Evolutionary conservation across 2,888 invertebrate genomes (phyloP).

Genomic region (Stegophylla sp.): DNA sequence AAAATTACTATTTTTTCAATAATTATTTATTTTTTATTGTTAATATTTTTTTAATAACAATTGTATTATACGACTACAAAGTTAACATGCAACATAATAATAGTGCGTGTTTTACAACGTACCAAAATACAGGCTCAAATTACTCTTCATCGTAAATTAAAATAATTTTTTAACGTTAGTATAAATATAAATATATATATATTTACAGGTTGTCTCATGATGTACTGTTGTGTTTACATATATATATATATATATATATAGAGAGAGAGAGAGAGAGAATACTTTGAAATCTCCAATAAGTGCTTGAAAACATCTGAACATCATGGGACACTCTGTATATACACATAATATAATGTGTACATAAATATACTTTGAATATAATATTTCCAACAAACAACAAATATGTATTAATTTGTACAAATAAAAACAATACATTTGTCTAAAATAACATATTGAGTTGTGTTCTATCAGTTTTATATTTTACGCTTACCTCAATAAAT

Average conservation of each 20-base stretch:
- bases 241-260: too few species aligned
- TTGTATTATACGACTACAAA: slow-evolving; percentile 27
- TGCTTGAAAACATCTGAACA: too few species aligned
- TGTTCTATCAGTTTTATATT: slow-evolving; percentile 5
- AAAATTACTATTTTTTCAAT: background rate
- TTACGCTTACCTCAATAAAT: slow-evolving; percentile 11
- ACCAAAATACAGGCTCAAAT: slow-evolving; percentile 41
- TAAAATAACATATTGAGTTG: slow-evolving; percentile 16
- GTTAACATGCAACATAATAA: slow-evolving; percentile 34
- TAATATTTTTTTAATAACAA: slow-evolving; percentile 33
- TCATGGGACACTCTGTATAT: background rate
- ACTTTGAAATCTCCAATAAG: too few species aligned
- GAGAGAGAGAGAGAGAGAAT: too few species aligned
- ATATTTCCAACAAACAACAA: slow-evolving; percentile 43
- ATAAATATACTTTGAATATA: slow-evolving; percentile 21
- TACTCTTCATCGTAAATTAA: slow-evolving; percentile 20
- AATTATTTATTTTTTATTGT: slow-evolving; percentile 23
- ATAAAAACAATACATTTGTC: slow-evolving; percentile 22
- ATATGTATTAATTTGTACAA: slow-evolving; percentile 37
- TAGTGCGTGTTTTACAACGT: slow-evolving; percentile 25
- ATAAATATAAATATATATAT: slow-evolving; percentile 24
- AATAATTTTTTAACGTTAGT: slow-evolving; percentile 11
- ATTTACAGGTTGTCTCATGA: background rate
- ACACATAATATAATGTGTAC: background rate
- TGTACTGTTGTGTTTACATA: background rate